These are phyloP conservation scores for Ruditapes philippinarum DNA, from an alignment of 1,140 invertebrate genomes.

Conservation along the genomic window DNA sequence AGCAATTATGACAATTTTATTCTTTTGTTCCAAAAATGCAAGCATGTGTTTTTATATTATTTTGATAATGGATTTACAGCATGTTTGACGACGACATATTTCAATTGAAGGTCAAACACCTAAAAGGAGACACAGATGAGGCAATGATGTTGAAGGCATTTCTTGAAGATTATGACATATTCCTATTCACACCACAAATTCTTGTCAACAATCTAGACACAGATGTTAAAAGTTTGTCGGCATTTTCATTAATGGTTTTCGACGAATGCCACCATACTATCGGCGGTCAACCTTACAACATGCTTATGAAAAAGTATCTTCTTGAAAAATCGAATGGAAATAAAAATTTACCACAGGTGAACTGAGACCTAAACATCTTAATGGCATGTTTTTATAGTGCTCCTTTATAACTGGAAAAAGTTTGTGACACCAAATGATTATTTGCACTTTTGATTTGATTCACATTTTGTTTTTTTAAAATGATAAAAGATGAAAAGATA, in stretches of 20 bases:
- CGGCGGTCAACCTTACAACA: slow-evolving; percentile 83
- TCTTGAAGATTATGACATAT: slow-evolving; percentile 71
- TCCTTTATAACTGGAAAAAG: too few relatives aligned
- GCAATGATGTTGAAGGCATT: slow-evolving; percentile 76
- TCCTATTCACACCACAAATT: slow-evolving; percentile 79
- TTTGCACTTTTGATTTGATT: too few relatives aligned
- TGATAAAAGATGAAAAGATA: too few relatives aligned
- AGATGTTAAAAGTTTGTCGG: slow-evolving; percentile 63
- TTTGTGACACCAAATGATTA: too few relatives aligned
- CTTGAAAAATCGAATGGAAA: slow-evolving; percentile 59
- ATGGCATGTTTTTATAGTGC: too few relatives aligned
- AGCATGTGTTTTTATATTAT: too few relatives aligned
- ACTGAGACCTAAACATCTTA: too few relatives aligned
- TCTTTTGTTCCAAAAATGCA: too few relatives aligned
- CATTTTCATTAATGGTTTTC: slow-evolving; percentile 78
- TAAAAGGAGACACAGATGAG: slow-evolving; percentile 70
- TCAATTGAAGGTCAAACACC: not conserved
- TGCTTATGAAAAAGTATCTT: slow-evolving; percentile 78
- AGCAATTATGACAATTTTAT: too few relatives aligned
- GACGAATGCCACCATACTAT: slow-evolving; percentile 85
- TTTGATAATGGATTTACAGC: too few relatives aligned
- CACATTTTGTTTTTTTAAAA: too few relatives aligned
- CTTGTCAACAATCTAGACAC: slow-evolving; percentile 73
- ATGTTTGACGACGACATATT: too few relatives aligned
- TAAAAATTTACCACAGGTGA: slow-evolving; percentile 71